Base-by-base conservation (phyloP, 37 sponge, comb jelly and placozoan genomes). In the Haliclona indistincta region DNA sequence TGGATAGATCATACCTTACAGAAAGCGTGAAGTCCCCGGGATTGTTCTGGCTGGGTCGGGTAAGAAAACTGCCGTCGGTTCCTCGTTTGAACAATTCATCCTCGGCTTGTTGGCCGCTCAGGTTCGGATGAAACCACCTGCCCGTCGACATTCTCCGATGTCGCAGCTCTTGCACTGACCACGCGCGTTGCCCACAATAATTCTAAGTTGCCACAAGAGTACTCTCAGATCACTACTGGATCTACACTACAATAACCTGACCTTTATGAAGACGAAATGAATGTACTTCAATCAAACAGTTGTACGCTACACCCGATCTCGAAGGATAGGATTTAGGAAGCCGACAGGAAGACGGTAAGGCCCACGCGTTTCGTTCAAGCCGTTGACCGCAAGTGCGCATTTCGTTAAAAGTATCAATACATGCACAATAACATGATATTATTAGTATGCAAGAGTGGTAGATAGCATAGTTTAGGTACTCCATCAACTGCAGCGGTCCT, bases 11-110 rank as follows among this genome's bases (percentile, higher is more conserved):
- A 26, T 38, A 75, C 75, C 75, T 45, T 22, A 90, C 86, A 17
- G 91, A 90, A 5, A 90, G 70, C 10, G 82, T 81, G 60, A 86
- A 90, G 60, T 90, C 91, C 22, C 91, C 91, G 22, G 76, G 84
- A 37, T 74, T 74, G 45, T 51, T 74, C 43, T 67, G 63, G 43
- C 81, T 79, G 15, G 91, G 91, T 17, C 91, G 77, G 34, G 51
- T 62, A 42, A 90, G 63, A 53, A 77, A 90, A 22, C 72, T 69
- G 26, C 86, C 91, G 38, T 81, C 82, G 15, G 19, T 38, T 28
- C 91, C 91, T 43, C 73, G 39, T 4, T 52, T 23, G 7, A 80
- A 47, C 7, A 86, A 53, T 7, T 86, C 29, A 15, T 52, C 51
- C 38, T 85, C 86, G 36, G 91, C 86, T 3, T 81, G 68, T 23